Conservation (phyloP, 2,797 vertebrate species). For the Dendrocincla tyrannina region DNA sequence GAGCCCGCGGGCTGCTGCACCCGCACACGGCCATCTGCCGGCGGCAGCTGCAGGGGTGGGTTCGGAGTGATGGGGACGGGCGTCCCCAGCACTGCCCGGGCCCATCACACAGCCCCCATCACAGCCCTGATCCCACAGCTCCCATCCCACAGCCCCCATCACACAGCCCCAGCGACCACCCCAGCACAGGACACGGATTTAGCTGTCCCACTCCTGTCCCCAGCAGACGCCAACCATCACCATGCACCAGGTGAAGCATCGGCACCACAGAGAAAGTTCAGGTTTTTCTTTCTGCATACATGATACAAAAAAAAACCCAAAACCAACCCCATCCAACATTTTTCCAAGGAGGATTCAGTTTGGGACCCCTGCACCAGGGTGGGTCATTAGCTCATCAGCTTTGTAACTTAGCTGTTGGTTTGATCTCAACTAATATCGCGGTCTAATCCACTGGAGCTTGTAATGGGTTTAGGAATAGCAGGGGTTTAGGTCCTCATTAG, state of each 20-base stretch:
- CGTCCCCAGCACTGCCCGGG: too few relatives aligned
- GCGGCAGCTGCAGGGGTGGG: rapidly evolving
- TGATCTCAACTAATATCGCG: background rate
- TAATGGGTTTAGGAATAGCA: constrained; percentile 28
- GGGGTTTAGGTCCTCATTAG: background rate
- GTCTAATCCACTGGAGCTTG: background rate
- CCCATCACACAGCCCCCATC: too few relatives aligned
- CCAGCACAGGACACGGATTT: background rate
- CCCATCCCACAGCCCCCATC: too few relatives aligned
- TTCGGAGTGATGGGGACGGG: too few relatives aligned
- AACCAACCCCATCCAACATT: background rate
- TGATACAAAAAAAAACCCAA: background rate
- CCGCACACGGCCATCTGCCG: rapidly evolving
- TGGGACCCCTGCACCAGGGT: background rate
- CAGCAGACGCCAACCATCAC: rapidly evolving
- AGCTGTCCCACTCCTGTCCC: background rate
- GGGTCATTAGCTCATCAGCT: background rate
- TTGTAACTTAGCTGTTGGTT: background rate
- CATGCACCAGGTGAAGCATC: too few relatives aligned
- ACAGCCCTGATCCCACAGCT: too few relatives aligned
- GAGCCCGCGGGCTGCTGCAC: background rate
- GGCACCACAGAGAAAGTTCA: background rate
- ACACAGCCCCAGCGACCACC: too few relatives aligned
- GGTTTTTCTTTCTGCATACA: background rate
- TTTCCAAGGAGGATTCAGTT: background rate